Evolutionary conservation across 1,140 invertebrate species (phyloP), one percentile per base, ranked within the genome.

Genomic region (Radopholus similis): DNA sequence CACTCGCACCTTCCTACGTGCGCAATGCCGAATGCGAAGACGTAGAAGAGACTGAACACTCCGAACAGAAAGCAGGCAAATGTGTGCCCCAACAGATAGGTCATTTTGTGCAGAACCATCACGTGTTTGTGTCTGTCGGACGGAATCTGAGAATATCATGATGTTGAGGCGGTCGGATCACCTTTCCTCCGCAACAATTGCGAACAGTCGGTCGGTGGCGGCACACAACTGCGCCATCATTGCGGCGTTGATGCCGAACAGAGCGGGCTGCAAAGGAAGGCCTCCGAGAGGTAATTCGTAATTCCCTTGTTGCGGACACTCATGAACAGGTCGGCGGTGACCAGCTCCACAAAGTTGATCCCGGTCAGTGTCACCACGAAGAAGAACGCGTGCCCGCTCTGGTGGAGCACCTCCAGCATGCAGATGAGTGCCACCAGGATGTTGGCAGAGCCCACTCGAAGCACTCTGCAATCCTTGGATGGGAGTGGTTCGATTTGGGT

Each of bases 361-460:
- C 57, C 57, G n/a, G 57, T 35, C 2, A 60, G 18, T 23, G 37
- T 18, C 38, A 60, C 44, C 18, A 60, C 13, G n/a, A 60, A 44
- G 44, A 60, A 60, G 32, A 60, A 28, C 5, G 35, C 32, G 44
- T 60, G 57, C 30, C 57, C 57, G 21, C 18, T 26, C 23, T 38
- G 37, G 44, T 60, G 57, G 38, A 60, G 30, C 26, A 60, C 8
- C 26, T 60, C 57, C 18, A 38, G 40, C 38, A 60, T 11, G 30
- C 57, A 60, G 40, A 60, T 32, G 30, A 60, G 30, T 28, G 57
- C 57, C 32, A 38, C 40, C 23, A 60, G 28, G 40, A 42, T 38
- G 30, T 60, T 60, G 35, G 57, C 35, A 15, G 57, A n/a, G 21
- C 57, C 57, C 23, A n/a, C n/a, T n/a, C 57, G 57, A 18, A 60